Evolutionary conservation across 2,113 vertebrate species (phyloP).

Genomic region (Panthera tigris): DNA sequence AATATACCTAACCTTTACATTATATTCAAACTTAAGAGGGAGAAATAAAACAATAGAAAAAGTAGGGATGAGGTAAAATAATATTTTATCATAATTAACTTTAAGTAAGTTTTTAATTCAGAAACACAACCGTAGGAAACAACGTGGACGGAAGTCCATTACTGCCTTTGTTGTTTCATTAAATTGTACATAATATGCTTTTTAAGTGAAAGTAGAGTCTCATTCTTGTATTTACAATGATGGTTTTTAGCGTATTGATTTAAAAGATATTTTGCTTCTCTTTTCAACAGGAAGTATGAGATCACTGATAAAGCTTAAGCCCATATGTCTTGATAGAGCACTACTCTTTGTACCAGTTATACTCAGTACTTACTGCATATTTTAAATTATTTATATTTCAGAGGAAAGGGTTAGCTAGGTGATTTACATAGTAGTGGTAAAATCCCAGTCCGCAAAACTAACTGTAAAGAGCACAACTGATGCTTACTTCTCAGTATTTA

Average conservation of each 20-base stretch:
- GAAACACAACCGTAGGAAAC: conserved; percentile 52
- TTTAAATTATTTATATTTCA: conserved; percentile 88
- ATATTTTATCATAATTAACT: conserved; percentile 36
- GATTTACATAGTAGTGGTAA: conserved; percentile 77
- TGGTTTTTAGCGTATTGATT: conserved; percentile 82
- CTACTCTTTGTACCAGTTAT: conserved; percentile 75
- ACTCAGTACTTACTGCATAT: conserved; percentile 64
- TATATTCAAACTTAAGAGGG: conserved; percentile 73
- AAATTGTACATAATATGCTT: background rate
- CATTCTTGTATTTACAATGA: conserved; percentile 55
- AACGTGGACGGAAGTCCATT: conserved; percentile 12
- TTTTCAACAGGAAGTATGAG: conserved; percentile 84
- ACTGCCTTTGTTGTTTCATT: conserved; percentile 36
- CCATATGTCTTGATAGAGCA: conserved; percentile 71
- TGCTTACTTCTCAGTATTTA: background rate
- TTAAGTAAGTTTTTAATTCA: conserved; percentile 55
- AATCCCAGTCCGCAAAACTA: conserved; percentile 62
- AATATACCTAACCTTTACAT: conserved; percentile 39
- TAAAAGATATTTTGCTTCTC: conserved; percentile 79
- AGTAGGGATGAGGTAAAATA: conserved; percentile 42
- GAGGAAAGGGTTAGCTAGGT: conserved; percentile 78
- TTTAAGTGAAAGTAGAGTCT: conserved; percentile 58
- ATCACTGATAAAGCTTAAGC: conserved; percentile 79
- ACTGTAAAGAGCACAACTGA: conserved; percentile 71
- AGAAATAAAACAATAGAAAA: background rate